phyloP scores from a whole-genome alignment of 64 coral and sea anemone genomes.

The Montipora capricornis region DNA sequence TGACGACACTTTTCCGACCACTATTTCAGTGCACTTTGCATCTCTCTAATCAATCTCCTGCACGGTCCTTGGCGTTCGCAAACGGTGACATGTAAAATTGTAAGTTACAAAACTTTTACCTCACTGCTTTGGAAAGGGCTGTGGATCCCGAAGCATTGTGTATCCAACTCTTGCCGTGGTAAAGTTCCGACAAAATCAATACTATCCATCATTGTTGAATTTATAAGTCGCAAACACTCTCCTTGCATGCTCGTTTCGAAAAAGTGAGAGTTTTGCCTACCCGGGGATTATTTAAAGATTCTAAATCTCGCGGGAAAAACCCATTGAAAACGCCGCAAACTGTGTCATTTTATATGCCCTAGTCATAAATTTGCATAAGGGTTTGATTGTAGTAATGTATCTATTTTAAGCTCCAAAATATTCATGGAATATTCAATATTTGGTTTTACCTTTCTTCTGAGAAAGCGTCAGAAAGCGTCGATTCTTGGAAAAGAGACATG shows the following conservation, averaged over 20 bases:
- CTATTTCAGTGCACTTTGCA: not conserved
- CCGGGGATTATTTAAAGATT: slow-evolving; percentile 34
- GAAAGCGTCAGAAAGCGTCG: not conserved
- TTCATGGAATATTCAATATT: slow-evolving; percentile 1
- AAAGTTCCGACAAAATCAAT: not conserved
- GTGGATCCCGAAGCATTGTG: not conserved
- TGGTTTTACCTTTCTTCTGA: slow-evolving; percentile 18
- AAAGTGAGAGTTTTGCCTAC: not conserved
- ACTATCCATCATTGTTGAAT: not conserved
- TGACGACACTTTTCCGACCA: too few species aligned
- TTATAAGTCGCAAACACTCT: slow-evolving; percentile 9
- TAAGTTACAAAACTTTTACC: not conserved
- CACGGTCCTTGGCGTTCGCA: too few species aligned
- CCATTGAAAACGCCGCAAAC: not conserved
- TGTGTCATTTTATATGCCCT: not conserved
- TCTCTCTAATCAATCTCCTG: not conserved
- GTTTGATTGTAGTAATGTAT: not conserved
- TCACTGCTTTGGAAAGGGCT: not conserved
- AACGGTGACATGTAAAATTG: too few species aligned
- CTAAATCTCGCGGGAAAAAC: not conserved
- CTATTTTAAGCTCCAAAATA: slow-evolving; percentile 25
- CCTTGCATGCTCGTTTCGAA: not conserved
- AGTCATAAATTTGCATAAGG: not conserved
- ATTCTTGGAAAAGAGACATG: slow-evolving; percentile 39
- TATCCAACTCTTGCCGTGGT: slow-evolving; percentile 9